Evolutionary conservation across 2,797 vertebrate species (phyloP).

Genomic region (Takifugu ocellatus): DNA sequence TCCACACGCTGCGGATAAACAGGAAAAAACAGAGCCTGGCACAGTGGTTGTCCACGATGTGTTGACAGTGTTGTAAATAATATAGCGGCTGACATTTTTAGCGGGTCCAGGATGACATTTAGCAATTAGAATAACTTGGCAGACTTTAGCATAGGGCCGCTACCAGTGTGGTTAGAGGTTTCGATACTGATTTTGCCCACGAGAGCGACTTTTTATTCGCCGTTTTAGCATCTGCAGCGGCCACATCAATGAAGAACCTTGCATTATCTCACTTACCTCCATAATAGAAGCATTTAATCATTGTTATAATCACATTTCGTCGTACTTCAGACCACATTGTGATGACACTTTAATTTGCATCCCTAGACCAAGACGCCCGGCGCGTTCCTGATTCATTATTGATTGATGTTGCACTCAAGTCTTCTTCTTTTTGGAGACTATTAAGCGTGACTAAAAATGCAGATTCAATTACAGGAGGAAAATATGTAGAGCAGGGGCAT

Average conservation of each 20-base stretch:
- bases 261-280: not conserved
- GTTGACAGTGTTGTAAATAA: slow-evolving; percentile 6
- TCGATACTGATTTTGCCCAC: too few species aligned
- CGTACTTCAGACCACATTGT: not conserved
- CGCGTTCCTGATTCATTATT: slow-evolving; percentile 3
- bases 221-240: not conserved
- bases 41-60: not conserved
- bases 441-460: not conserved
- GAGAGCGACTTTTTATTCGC: not conserved
- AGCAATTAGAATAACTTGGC: not conserved
- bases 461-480: not conserved
- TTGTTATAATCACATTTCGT: too few species aligned
- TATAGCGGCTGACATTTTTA: not conserved
- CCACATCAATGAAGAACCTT: too few species aligned
- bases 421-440: not conserved
- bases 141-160: not conserved
- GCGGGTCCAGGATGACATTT: slow-evolving; percentile 11
- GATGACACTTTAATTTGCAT: slow-evolving; percentile 4
- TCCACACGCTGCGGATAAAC: slow-evolving; percentile 20
- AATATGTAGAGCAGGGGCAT: not conserved
- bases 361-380: not conserved
- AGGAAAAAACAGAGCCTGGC: slow-evolving; percentile 7
- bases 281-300: not conserved
- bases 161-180: not conserved
- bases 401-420: not conserved